Evolutionary conservation across 2,797 vertebrate genomes (phyloP), one percentile per base, ranked within the genome.

Genomic region (Adelosebastes latens): DNA sequence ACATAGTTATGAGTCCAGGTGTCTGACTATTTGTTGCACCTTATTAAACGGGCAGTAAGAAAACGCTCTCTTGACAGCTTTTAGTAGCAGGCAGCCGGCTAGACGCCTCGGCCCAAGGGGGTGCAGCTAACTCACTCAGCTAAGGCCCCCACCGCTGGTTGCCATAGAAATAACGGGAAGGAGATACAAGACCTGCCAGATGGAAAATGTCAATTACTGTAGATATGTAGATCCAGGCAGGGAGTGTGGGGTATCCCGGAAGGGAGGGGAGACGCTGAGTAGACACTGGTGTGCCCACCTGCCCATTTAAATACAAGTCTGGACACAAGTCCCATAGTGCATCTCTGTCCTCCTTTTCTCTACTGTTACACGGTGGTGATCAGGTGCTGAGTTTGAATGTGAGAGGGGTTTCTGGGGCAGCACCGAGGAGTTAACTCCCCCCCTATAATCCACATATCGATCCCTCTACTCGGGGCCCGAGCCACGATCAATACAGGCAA

Each of bases 131-230:
- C 95, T 96, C 91, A 34, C 91, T 94, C 92, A 89, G 90, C 91
- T 89, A 89, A 81, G 85, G 88, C 94, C 94, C 93, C 90, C 88
- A 79, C 80, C 13, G 77, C 88, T 79, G 80, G 96, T 97, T 97
- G 91, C 97, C 96, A 94, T 96, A 94, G 97, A 95, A 97, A 98
- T 97, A 77, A 86, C 73, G 63, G 92, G 92, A 93, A 93, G 92
- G 92, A 94, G 93, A 94, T 91, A 88, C 93, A 95, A 92, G 95
- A 94, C 83, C 94, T 94, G 94, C 95, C 95, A 95, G 96, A 96
- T 95, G 93, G 95, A 96, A 96, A 96, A 96, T 95, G 95, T 96
- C 96, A 96, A 94, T 97, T 96, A 95, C 82, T 86, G 93, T 81
- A 93, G 90, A 92, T 94, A 93, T 92, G 92, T 88, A 94, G 94